Conservation (phyloP, 1,140 invertebrate genomes). For the Macrostomum lignano region DNA sequence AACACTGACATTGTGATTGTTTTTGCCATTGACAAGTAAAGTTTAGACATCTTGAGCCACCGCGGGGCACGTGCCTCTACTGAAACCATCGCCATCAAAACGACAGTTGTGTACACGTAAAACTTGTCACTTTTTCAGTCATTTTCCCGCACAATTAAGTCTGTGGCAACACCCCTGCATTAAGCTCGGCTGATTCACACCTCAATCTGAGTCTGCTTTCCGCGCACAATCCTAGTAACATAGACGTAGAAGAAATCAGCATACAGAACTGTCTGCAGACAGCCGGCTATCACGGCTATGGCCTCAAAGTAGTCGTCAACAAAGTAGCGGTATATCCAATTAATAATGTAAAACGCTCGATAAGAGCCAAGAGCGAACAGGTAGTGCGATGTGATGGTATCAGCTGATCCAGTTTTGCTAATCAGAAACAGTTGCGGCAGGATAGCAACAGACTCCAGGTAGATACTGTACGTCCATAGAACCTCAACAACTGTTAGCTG, state of each 20-base stretch:
- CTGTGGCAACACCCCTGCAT: background rate
- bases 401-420: slow-evolving; percentile 90
- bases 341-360: slow-evolving; percentile 72
- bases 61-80: no score
- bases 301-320: slow-evolving; percentile 69
- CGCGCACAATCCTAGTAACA: slow-evolving; percentile 66
- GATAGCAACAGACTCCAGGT: slow-evolving; percentile 90
- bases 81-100: no score
- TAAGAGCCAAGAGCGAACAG: slow-evolving; percentile 89
- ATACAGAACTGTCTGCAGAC: slow-evolving; percentile 70
- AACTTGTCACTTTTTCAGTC: no score
- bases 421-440: slow-evolving; percentile 92
- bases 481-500: slow-evolving; percentile 65
- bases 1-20: no score
- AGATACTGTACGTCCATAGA: slow-evolving; percentile 97
- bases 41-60: no score
- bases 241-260: slow-evolving; percentile 99
- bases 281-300: slow-evolving; percentile 77
- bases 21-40: no score
- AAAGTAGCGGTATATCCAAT: slow-evolving; percentile 81
- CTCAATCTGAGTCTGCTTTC: background rate
- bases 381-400: slow-evolving; percentile 97
- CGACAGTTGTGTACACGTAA: no score
- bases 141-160: no score
- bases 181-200: background rate